Evolutionary conservation across 2,888 invertebrate genomes (phyloP).

Genomic region (Mesoligia furuncula): DNA sequence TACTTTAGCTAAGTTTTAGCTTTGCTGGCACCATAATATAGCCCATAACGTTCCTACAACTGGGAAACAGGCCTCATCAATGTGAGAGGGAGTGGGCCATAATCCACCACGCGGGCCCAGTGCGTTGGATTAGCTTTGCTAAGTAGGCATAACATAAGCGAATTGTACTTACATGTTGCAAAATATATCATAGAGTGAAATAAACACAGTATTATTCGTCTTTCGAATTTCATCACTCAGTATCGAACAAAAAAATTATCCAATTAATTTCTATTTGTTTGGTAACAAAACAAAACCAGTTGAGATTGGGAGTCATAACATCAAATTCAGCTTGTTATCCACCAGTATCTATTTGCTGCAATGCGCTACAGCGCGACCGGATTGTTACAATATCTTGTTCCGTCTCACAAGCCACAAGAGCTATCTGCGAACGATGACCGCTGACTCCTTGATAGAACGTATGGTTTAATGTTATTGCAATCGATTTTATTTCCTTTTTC

Average conservation of each 20-base stretch:
- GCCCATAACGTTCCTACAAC: too few species aligned
- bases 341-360: conserved; percentile 38
- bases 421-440: conserved; percentile 19
- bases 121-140: background rate
- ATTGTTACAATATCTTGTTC: conserved; percentile 26
- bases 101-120: too few species aligned
- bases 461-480: conserved; percentile 14
- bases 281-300: conserved; percentile 7
- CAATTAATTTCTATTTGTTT: conserved; percentile 1
- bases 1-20: background rate
- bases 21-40: too few species aligned
- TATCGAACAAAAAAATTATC: background rate
- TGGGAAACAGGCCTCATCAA: too few species aligned
- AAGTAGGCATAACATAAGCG: background rate
- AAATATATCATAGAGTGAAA: background rate
- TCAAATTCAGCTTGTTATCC: conserved; percentile 35
- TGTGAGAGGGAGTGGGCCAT: too few species aligned
- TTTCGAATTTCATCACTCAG: background rate
- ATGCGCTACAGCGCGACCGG: conserved; percentile 33
- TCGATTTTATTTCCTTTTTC: background rate
- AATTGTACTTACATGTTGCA: background rate
- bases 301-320: conserved; percentile 26
- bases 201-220: background rate
- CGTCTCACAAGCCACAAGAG: conserved; percentile 20
- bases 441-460: conserved; percentile 1